Evolutionary conservation across 2,113 vertebrate genomes (phyloP).

Genomic region (Sapayoa aenigma): DNA sequence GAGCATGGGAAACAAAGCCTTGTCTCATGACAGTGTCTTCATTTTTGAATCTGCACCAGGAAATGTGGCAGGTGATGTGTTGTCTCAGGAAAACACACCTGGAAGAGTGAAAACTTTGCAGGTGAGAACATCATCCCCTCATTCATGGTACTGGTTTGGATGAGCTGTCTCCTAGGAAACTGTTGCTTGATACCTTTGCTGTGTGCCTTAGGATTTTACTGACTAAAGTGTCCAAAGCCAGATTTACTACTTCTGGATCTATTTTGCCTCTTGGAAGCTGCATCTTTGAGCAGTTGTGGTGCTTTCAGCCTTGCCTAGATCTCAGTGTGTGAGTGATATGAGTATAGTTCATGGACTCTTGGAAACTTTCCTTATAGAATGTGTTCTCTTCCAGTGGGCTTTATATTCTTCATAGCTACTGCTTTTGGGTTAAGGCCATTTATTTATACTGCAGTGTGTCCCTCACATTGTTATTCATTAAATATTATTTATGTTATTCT

Average conservation of each 20-base stretch:
- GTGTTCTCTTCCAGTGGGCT: neutral
- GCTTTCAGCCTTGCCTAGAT: neutral
- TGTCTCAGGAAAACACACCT: conserved; percentile 80
- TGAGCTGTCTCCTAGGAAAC: neutral
- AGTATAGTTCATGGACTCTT: neutral
- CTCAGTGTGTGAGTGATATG: neutral
- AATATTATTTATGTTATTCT: neutral
- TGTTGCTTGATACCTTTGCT: neutral
- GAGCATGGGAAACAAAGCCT: conserved; percentile 81
- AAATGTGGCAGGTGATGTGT: conserved; percentile 50
- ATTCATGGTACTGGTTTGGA: neutral
- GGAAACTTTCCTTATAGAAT: neutral
- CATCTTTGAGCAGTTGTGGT: neutral
- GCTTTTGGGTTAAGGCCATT: neutral
- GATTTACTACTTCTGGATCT: neutral
- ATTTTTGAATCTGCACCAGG: conserved; percentile 75
- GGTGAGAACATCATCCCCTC: conserved; percentile 62
- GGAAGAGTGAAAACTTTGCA: conserved; percentile 87
- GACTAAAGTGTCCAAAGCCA: neutral
- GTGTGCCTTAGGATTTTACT: neutral
- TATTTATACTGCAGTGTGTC: neutral
- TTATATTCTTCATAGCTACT: neutral
- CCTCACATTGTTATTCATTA: neutral
- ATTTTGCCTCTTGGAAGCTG: neutral
- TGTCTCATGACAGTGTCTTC: conserved; percentile 91